A percentile compares a stretch with the other conserved stretches of the same genome.
Conservation (phyloP, 2,797 vertebrate genomes). For the Echeneis naucrates region DNA sequence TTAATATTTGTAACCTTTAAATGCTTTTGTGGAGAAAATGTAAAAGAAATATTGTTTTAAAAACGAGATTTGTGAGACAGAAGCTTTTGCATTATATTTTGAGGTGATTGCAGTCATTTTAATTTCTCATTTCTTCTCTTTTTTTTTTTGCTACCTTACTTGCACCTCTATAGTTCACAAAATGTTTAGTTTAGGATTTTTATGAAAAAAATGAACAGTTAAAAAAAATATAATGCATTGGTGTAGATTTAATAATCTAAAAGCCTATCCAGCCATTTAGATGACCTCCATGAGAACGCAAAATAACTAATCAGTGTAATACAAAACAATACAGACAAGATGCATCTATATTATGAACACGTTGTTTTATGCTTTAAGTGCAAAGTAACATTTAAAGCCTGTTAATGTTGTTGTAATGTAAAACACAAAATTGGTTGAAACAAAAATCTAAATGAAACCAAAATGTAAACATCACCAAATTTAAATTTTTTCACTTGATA, state of each 20-base stretch:
- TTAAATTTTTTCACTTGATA: not conserved
- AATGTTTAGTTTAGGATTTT: not conserved
- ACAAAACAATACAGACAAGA: not conserved
- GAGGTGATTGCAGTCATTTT: too few species aligned
- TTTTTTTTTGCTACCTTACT: too few species aligned
- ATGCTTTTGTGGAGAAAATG: not conserved
- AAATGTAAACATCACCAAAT: constrained; percentile 17
- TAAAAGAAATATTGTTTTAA: too few species aligned
- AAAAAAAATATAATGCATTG: not conserved
- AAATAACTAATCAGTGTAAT: not conserved
- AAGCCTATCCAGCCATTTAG: not conserved
- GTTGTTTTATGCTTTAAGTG: not conserved
- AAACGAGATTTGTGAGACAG: too few species aligned
- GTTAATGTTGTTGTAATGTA: not conserved
- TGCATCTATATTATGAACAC: not conserved
- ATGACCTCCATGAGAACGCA: not conserved
- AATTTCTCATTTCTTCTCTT: too few species aligned
- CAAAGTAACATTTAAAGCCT: not conserved
- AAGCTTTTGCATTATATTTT: too few species aligned
- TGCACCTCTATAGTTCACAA: too few species aligned
- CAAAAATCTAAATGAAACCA: not conserved
- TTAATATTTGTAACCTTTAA: too few species aligned
- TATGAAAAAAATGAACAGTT: not conserved
- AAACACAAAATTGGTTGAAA: not conserved
- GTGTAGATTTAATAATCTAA: not conserved